These are phyloP conservation scores for Discoglossus pictus DNA, from an alignment of 2,797 vertebrate species.

Conservation along the genomic window DNA sequence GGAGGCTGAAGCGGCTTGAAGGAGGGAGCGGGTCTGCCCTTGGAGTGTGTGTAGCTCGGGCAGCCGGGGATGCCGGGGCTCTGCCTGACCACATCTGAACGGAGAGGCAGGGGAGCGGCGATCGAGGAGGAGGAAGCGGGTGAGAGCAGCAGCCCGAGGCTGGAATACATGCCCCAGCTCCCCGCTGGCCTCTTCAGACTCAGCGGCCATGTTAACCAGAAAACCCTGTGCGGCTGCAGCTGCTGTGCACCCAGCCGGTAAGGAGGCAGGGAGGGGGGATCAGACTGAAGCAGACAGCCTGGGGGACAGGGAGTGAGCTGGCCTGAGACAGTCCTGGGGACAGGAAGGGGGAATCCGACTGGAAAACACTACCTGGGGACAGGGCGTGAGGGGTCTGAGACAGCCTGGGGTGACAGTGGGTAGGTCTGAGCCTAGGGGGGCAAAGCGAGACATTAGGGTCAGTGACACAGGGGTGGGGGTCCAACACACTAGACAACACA, in stretches of 20 bases:
- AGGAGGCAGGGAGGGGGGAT: conserved; percentile 1
- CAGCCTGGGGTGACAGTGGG: too few relatives aligned
- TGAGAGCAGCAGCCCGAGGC: conserved; percentile 17
- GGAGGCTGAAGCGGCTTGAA: too few relatives aligned
- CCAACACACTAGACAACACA: too few relatives aligned
- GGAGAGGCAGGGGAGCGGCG: conserved; percentile 42
- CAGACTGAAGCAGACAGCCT: too few relatives aligned
- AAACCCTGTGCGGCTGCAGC: conserved; percentile 23
- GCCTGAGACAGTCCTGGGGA: too few relatives aligned
- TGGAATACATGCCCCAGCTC: conserved; percentile 23
- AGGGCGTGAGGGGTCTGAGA: too few relatives aligned
- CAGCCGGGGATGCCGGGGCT: conserved; percentile 34
- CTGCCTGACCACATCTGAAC: conserved; percentile 17
- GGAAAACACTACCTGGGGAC: too few relatives aligned
- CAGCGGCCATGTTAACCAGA: conserved; percentile 42
- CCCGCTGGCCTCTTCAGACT: conserved; percentile 19
- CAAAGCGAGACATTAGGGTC: too few relatives aligned
- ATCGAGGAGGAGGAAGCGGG: conserved; percentile 47
- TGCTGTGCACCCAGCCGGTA: conserved; percentile 25
- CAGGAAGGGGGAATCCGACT: too few relatives aligned
- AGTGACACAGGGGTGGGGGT: too few relatives aligned
- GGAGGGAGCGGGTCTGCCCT: conserved; percentile 26
- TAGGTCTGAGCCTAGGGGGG: too few relatives aligned
- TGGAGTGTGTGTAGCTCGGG: conserved; percentile 24
- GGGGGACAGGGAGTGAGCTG: too few relatives aligned